Evolutionary conservation across 2,888 invertebrate genomes (phyloP), one percentile per base, ranked within the genome.

Genomic region (Hymenopus coronatus): DNA sequence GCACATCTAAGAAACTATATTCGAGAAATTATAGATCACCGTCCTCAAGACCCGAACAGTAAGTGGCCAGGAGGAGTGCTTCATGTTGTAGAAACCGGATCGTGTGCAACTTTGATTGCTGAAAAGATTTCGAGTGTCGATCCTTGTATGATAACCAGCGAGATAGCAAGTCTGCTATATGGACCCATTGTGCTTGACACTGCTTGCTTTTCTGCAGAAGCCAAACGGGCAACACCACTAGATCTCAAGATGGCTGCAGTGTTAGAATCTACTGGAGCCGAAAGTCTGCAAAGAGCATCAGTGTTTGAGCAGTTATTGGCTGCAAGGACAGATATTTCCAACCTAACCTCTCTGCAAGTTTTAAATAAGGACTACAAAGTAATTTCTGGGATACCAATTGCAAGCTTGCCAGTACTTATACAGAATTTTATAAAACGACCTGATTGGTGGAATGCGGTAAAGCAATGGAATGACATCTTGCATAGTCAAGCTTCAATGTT

Each of bases 101-200:
- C 87, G 14, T 87, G 87, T 40, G 28, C 27, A 25, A 87, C 87
- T 9, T 40, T 87, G 12, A 82, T 87, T 3, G 82, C 82, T 1
- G 28, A 82, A 14, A 30, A 87, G 82, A 70, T 87, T 14, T 8
- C 33, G 7, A 8, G 15, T 14, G 82, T 28, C 33, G 14, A 70
- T 6, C 87, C 33, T 25, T 15, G 27, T 3, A 12, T 87, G 40
- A 1, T 87, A 3, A 33, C 28, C 15, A 3, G 9, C 9, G 82
- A 87, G 14, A 40, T 87, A 9, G 87, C 87, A 30, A 27, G 25
- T 2, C 40, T 87, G 27, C 25, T 87, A 12, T 87, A 87, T 82
- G 87, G 87, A 25, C 82, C 87, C 87, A 87, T 87, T 28, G 30
- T 87, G 28, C n/a, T 87, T n/a, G 87, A 87, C 82, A 87, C 87